Evolutionary conservation across 2,888 invertebrate species (phyloP), one percentile per base, ranked within the genome.

Genomic region (Furcula furcula): DNA sequence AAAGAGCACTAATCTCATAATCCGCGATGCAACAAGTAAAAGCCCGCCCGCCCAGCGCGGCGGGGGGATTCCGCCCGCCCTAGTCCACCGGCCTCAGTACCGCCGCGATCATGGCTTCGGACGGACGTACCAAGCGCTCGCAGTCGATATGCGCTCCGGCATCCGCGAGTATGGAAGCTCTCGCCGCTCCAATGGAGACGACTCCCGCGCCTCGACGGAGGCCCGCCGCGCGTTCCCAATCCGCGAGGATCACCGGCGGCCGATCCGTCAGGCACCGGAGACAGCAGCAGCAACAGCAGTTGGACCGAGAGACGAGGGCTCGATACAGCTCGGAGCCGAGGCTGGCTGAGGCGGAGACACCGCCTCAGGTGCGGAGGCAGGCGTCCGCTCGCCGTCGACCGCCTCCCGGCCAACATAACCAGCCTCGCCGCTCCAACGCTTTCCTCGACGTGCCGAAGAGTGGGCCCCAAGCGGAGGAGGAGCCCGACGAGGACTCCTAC

Each of bases 401-500:
- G 6, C 87, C 91, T 2, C 66, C 87, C 1, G 77, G 73, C 0
- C 83, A 84, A 45, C 81, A 84, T 63, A 73, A 60, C 46, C 83
- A 82, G 39, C 91, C 91, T 5, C 87, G 93, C 34, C 93, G 93
- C 68, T 92, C 92, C 52, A 91, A 93, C 46, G 93, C 93, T 29
- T 94, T 93, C 80, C 85, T 94, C 43, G 94, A 94, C 67, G 94
- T 94, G 13, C 94, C 94, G 0, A 68, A 70, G 40, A 59, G 60
- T 22, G 51, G 73, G 2, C 76, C 73, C 34, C 86, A 83, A 33
- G 70, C 81, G 1, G 90, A 90, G 23, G 90, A 91, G 14, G 92
- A 92, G 46, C 94, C 94, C 33, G 95, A 96, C 64, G 96, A 96
- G 65, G 96, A 97, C 80, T 94, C 95, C 46, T 97, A 97, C 86